Base-by-base conservation (phyloP, 2,888 invertebrate species). In the Mamestra brassicae region DNA sequence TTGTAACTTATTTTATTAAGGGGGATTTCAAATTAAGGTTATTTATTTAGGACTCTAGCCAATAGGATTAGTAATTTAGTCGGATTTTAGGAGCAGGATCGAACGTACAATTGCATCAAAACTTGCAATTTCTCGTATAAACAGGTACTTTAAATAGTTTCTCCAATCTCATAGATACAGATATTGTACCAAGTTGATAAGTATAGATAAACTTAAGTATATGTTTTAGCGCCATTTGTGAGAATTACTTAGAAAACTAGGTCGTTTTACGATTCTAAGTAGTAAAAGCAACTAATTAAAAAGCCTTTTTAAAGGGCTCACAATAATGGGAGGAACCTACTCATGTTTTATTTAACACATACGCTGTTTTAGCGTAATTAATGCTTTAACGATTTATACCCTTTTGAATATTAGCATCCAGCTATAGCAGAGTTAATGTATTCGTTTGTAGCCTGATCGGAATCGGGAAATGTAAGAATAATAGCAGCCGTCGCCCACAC, bases 271-370 rank as follows among this genome's bases (percentile, higher is more conserved):
- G 17, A 68, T 62, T 15, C 57, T 66, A 61, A 50, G 34, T 62
- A 38, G 13, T 17, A 13, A 50, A 72, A 60, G 64, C 67, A 38
- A 50, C 62, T 83, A 84, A 83, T 84, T 84, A 81, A 83, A 83
- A 83, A 77, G 57, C 54, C 63, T 63, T 66, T 72, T n/a, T 67
- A 63, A 84, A 73, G 55, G 62, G 65, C 55, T 6, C 54, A 64
- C 34, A 63, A 63, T 60, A 71, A 84, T 52, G 64, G 66, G 34
- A 58, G 45, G n/a, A 63, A 74, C 63, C 45, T 70, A 61, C 64
- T 71, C 82, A 80, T 71, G 77, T 80, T 71, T 78, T 84, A 77
- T 84, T 66, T 61, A 81, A 74, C 63, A 60, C 10, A 66, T 38
- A 67, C 69, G 61, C 36, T 61, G 62, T 71, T 81, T 81, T 76